Base-by-base conservation (phyloP, 1,140 invertebrate species). In the Archegozetes longisetosus region DNA sequence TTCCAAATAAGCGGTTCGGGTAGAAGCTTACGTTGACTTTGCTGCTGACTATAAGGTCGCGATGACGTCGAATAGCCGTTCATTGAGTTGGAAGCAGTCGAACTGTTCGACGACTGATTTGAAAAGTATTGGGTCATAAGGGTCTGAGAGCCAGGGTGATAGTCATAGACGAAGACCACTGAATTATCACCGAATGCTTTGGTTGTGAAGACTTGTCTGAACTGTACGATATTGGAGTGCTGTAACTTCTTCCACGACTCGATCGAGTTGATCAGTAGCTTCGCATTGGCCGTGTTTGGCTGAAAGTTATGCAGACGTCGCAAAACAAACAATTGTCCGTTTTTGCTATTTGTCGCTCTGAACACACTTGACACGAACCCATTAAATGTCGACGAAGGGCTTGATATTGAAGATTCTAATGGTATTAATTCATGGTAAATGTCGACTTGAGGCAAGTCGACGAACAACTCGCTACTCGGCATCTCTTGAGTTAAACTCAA, bases 181-280 rank as follows among this genome's bases (percentile, higher is more conserved):
- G 93, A 95, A 76, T 88, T 85, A 78, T 96, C 93, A 68, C 86
- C 85, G 75, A 96, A 96, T 40, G 84, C 84, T 75, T 93, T 93
- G 32, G 92, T 95, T 13, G 88, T 89, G 73, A 97, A 96, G 57
- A 90, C 86, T 73, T 95, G 89, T 70, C 86, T 79, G 46, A 96
- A 76, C 64, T 86, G 82, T 48, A 95, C 87, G 62, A 96, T 79
- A 78, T 95, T 95, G 64, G 90, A 85, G 75, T 95, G 91, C 65
- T 84, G 81, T 23, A 96, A 74, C 72, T 88, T 85, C 70, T 92
- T 92, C 92, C 93, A 97, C 75, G 85, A 80, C 63, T 95, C 90
- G 60, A 64, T 65, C 27, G 52, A 51, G 9, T 17, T 53, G 3
- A 50, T 47, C 17, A 65, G 27, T 24, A 48, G 47, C 40, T 52